A percentile compares a stretch with the other conserved stretches of the same genome.
These are phyloP conservation scores for Zaprionus lachaisei DNA, from an alignment of 1,140 invertebrate species.

Conservation along the genomic window DNA sequence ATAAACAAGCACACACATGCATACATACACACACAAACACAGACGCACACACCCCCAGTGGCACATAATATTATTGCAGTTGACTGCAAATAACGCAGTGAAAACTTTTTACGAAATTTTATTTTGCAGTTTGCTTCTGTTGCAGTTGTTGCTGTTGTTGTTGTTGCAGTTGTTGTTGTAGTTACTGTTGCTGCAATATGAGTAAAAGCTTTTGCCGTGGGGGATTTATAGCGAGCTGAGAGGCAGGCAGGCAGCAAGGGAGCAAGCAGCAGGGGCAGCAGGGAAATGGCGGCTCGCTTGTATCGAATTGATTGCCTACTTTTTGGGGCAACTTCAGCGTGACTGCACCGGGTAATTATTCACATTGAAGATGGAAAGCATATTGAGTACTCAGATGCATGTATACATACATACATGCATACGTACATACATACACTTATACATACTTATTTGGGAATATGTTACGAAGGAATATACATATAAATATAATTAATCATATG, in stretches of 20 bases:
- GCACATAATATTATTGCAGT: slow-evolving; percentile 29
- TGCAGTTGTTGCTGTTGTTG: not conserved
- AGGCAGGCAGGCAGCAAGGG: not conserved
- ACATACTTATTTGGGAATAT: not conserved
- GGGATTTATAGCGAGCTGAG: slow-evolving; percentile 16
- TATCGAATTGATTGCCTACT: slow-evolving; percentile 43
- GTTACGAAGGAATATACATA: too few species aligned
- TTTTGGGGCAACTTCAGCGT: slow-evolving; percentile 15
- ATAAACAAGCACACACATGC: slow-evolving; percentile 18
- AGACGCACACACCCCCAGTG: not conserved
- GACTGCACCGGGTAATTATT: slow-evolving; percentile 18
- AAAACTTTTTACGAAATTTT: slow-evolving; percentile 24
- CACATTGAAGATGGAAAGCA: slow-evolving; percentile 8
- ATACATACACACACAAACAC: slow-evolving; percentile 10
- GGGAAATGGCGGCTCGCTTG: slow-evolving; percentile 6
- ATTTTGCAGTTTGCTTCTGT: slow-evolving; percentile 15
- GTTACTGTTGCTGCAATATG: slow-evolving; percentile 23
- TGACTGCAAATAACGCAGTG: slow-evolving; percentile 32
- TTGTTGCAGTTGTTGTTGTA: slow-evolving; percentile 3
- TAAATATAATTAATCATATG: too few species aligned
- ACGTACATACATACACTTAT: not conserved
- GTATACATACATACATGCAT: not conserved
- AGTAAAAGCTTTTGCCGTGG: slow-evolving; percentile 41
- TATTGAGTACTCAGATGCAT: slow-evolving; percentile 4
- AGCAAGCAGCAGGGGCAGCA: not conserved